Conservation (phyloP, 2,113 vertebrate genomes). For the Falcunculus frontatus region DNA sequence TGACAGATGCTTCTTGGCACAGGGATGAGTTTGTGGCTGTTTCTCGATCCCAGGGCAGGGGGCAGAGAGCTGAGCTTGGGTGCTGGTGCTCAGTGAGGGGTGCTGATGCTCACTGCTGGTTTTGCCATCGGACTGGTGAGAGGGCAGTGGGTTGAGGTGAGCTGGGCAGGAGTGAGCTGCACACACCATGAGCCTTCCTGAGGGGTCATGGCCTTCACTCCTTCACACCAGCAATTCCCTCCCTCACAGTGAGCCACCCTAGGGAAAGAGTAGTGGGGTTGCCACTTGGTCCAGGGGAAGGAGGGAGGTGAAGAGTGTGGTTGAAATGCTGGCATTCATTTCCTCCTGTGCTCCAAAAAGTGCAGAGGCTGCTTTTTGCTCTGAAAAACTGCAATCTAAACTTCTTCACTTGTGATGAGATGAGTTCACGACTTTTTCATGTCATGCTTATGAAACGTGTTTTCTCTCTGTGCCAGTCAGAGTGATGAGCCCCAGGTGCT, state of each 20-base stretch:
- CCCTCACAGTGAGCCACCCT: neutral
- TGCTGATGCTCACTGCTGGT: neutral
- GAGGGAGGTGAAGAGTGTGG: neutral
- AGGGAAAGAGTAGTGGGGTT: neutral
- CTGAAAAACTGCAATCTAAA: neutral
- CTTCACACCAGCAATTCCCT: neutral
- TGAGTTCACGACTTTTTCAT: accelerated
- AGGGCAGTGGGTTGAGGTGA: neutral
- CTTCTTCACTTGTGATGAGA: neutral
- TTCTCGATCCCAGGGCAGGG: neutral
- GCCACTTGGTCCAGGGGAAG: neutral
- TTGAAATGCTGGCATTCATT: neutral
- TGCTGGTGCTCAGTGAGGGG: neutral
- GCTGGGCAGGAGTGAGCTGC: neutral
- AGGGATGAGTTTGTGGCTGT: neutral
- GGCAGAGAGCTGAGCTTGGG: neutral
- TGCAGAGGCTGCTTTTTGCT: neutral
- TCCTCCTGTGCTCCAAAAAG: neutral
- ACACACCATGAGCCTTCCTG: accelerated
- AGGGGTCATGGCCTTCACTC: neutral
- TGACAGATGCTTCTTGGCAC: neutral
- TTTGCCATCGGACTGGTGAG: accelerated
- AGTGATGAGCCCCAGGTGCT: neutral
- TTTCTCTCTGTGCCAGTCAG: neutral
- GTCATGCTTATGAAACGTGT: neutral